Percentiles rank a stretch among this genome's conserved stretches.
These are phyloP conservation scores for Cephalopterus ornatus DNA, from an alignment of 2,113 vertebrate genomes.

Conservation along the genomic window DNA sequence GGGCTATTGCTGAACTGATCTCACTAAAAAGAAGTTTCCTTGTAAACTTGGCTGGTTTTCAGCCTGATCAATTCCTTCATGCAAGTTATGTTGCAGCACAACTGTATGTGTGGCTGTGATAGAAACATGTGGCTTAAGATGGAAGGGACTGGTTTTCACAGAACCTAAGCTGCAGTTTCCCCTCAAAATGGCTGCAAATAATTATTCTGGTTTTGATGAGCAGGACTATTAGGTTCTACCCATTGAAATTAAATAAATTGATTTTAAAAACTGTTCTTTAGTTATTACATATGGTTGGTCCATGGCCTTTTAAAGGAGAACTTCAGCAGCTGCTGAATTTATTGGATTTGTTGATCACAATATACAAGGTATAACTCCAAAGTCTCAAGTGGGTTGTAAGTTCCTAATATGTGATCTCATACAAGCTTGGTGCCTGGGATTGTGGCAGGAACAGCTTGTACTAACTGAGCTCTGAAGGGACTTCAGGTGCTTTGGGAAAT, in stretches of 20 bases:
- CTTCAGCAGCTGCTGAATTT: background rate
- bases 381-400: background rate
- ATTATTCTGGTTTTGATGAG: background rate
- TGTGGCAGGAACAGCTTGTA: background rate
- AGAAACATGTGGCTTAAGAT: background rate
- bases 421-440: background rate
- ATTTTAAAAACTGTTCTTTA: background rate
- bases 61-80: background rate
- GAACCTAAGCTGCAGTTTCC: accelerated
- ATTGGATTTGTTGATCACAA: background rate
- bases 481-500: background rate
- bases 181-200: background rate
- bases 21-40: background rate
- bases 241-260: background rate
- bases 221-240: background rate
- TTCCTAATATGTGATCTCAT: background rate
- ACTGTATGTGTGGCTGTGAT: background rate
- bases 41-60: background rate
- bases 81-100: background rate
- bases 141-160: background rate
- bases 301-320: background rate
- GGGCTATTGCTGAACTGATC: background rate
- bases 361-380: background rate
- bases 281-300: background rate
- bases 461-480: background rate